A percentile compares a stretch with the other conserved stretches of the same genome.
Evolutionary conservation across 2,797 vertebrate genomes (phyloP).

Genomic region (Oryzias dopingdopingensis): DNA sequence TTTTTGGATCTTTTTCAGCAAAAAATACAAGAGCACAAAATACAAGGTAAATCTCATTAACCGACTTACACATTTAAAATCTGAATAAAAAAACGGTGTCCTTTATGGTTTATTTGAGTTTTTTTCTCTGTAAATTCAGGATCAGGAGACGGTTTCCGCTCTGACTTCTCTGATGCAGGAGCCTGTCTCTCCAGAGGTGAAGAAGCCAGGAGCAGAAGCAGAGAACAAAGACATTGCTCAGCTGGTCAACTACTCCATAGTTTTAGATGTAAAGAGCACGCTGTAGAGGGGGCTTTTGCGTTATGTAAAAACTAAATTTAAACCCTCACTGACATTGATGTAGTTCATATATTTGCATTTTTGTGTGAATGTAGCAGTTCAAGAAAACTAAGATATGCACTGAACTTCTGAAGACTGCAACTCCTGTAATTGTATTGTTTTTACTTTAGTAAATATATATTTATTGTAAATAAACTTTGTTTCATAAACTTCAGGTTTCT

Average conservation of each 20-base stretch:
- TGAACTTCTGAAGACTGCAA: constrained; percentile 7
- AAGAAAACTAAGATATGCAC: constrained; percentile 1
- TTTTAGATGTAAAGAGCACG: constrained; percentile 73
- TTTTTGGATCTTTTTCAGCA: constrained; percentile 41
- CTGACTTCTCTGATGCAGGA: constrained; percentile 68
- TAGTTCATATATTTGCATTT: constrained; percentile 1
- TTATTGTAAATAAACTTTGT: too few species aligned
- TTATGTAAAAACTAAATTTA: background rate
- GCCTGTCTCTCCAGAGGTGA: constrained; percentile 61
- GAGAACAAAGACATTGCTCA: constrained; percentile 40
- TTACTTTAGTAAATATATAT: constrained; percentile 34
- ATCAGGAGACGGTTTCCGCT: constrained; percentile 60
- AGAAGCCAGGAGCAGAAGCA: constrained; percentile 21
- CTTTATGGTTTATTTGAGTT: background rate
- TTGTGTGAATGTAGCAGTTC: constrained; percentile 8
- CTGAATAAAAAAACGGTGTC: background rate
- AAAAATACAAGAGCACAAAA: constrained; percentile 15
- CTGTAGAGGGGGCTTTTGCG: constrained; percentile 53
- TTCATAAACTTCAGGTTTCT: too few species aligned
- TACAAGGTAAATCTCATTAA: constrained; percentile 48
- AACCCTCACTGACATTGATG: constrained; percentile 16
- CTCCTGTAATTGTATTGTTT: background rate
- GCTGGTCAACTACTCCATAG: constrained; percentile 69
- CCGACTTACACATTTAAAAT: background rate
- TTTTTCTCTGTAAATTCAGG: constrained; percentile 14